These are phyloP conservation scores for Mormyrops attenuatus DNA, from an alignment of 2,797 vertebrate genomes.

Conservation along the genomic window DNA sequence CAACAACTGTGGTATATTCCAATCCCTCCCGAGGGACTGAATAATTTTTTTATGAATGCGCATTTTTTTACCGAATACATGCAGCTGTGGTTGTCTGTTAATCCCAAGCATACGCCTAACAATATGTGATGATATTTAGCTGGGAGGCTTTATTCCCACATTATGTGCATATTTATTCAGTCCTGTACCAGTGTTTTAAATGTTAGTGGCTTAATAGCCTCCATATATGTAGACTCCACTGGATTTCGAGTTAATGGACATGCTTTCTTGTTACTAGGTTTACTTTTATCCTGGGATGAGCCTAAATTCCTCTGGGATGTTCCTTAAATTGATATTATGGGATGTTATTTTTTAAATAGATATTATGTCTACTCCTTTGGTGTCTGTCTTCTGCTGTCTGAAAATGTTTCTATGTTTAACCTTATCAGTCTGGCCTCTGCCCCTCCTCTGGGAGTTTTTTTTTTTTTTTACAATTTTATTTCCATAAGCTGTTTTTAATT, in stretches of 20 bases:
- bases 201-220: background rate
- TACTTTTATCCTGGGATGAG: background rate
- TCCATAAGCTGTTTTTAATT: background rate
- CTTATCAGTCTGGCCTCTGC: background rate
- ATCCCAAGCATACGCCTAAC: background rate
- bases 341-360: background rate
- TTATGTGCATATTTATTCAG: background rate
- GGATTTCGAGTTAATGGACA: background rate
- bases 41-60: background rate
- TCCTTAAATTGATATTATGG: background rate
- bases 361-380: background rate
- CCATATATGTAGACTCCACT: background rate
- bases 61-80: background rate
- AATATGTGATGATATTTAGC: background rate
- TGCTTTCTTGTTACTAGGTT: background rate
- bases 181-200: background rate
- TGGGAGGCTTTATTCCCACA: background rate
- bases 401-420: background rate
- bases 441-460: background rate
- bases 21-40: background rate
- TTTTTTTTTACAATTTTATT: background rate
- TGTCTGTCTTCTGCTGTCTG: background rate
- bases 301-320: background rate
- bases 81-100: background rate
- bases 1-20: conserved; percentile 1